Base-by-base conservation (phyloP, 1,140 invertebrate species). In the Linepithema humile region DNA sequence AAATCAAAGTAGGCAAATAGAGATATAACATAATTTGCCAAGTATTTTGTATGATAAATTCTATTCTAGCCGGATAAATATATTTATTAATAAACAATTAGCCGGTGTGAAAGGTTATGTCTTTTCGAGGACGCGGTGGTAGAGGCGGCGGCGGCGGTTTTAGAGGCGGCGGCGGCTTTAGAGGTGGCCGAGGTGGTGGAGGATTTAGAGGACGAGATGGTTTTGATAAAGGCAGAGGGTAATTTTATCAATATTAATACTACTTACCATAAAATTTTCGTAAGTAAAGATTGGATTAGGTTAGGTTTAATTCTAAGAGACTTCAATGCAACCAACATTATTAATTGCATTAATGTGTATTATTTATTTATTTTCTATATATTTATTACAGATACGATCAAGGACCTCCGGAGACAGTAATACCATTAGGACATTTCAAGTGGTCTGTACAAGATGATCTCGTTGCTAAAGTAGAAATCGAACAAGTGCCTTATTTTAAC, bases 401-500 rank as follows among this genome's bases (percentile, higher is more conserved):
- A 90, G 98, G 98, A 1, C 98, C 98, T 9, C 98, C 98, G 7
- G 97, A 98, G 88, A 94, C 96, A 92, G 98, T 98, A 0, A 96
- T 97, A 55, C 96, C 96, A 64, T 94, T 99, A 35, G 98, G 99
- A 2, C 95, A 96, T 77, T 98, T 97, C 92, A 96, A 96, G 59
- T 99, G 99, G 95, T 94, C 97, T 0, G 98, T 98, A 89, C 98
- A 99, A 95, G 98, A 99, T 90, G 98, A 99, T 92, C 94, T 99
- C 64, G 97, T 99, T 6, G 97, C 97, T 83, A 99, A 99, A 96
- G 97, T 97, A 3, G 97, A 97, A 70, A 97, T 98, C 67, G 96
- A 98, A 91, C 98, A 99, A 94, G n/a, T 99, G 12, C 99, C 99
- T 1, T 99, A 98, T 92, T 99, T 99, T 92, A 99, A 99, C 95